Conservation (phyloP, 37 sponge, comb jelly and placozoan species). For the Spongilla lacustris region DNA sequence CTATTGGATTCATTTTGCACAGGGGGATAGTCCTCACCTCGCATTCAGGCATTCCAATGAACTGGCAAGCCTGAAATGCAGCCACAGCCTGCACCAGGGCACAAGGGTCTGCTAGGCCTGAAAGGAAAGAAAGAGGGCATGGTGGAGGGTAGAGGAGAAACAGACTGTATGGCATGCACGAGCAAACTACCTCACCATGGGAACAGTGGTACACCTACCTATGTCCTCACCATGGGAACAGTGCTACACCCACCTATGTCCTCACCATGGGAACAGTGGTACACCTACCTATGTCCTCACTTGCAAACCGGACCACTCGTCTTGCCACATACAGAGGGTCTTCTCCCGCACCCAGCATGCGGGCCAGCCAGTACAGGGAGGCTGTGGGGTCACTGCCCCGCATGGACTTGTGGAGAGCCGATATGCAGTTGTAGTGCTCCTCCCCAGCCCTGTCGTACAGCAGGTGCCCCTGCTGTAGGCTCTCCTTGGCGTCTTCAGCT, state of each 20-base stretch:
- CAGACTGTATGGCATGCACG: not conserved
- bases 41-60: constrained; percentile 66
- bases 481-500: constrained; percentile 27
- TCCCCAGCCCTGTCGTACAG: constrained; percentile 65
- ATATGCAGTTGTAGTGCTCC: constrained; percentile 56
- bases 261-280: not conserved
- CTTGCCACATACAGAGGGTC: constrained; percentile 63
- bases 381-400: constrained; percentile 49
- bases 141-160: not conserved
- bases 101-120: constrained; percentile 55
- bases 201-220: no score
- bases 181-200: no score
- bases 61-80: constrained; percentile 56
- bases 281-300: constrained; percentile 56
- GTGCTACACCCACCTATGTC: no score
- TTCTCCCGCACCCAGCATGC: constrained; percentile 65
- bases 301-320: constrained; percentile 52
- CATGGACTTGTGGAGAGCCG: constrained; percentile 64
- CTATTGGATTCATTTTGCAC: not conserved
- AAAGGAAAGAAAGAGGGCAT: not conserved
- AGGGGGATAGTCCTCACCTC: constrained; percentile 17
- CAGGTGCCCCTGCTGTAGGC: constrained; percentile 41
- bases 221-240: no score
- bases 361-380: constrained; percentile 64
- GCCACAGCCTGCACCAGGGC: constrained; percentile 53